Conservation (phyloP, 2,888 invertebrate species). For the Erpobdella octoculata region DNA sequence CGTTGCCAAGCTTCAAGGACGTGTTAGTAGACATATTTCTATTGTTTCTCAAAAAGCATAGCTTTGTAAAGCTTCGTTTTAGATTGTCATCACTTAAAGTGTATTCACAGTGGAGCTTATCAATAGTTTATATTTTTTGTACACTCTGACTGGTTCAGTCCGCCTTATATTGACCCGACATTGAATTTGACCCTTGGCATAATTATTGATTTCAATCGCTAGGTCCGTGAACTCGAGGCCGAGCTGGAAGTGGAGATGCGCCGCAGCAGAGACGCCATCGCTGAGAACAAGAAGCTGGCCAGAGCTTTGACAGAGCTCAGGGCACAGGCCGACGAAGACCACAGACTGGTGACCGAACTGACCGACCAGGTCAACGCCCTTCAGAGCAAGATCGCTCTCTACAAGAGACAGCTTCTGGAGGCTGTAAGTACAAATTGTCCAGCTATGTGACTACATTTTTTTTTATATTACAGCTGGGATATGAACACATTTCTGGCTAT, state of each 20-base stretch:
- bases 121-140: too few species aligned
- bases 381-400: constrained; percentile 47
- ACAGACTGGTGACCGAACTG: constrained; percentile 44
- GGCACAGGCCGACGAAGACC: constrained; percentile 48
- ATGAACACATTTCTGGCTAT: too few species aligned
- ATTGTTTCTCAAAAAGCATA: background rate
- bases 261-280: constrained; percentile 46
- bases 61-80: too few species aligned
- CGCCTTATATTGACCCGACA: background rate
- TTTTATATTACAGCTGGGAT: too few species aligned
- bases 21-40: constrained; percentile 41
- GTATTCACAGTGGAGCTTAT: too few species aligned
- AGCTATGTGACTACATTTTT: too few species aligned
- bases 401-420: constrained; percentile 51
- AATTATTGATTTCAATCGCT: background rate
- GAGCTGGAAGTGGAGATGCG: constrained; percentile 50
- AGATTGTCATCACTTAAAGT: too few species aligned
- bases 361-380: constrained; percentile 46
- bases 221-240: constrained; percentile 51
- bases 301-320: constrained; percentile 47
- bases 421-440: constrained; percentile 43
- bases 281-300: constrained; percentile 47
- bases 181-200: background rate
- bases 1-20: constrained; percentile 51
- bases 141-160: too few species aligned